A percentile compares a stretch with the other conserved stretches of the same genome.
Conservation (phyloP, 2,888 invertebrate genomes). For the Phymatocera aterrima region DNA sequence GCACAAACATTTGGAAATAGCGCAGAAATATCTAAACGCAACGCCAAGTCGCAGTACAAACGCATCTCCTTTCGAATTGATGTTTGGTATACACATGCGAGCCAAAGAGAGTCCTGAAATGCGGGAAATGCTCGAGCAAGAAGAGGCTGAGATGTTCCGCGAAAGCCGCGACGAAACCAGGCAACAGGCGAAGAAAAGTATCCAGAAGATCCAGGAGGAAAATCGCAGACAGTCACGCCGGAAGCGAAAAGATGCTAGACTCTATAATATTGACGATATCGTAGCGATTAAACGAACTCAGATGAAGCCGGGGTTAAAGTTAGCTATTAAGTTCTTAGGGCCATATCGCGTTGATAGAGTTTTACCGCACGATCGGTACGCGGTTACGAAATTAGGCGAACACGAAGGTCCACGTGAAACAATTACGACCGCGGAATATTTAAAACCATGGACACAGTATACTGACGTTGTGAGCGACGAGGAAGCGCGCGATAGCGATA, state of each 20-base stretch:
- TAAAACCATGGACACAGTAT: slow-evolving; percentile 54
- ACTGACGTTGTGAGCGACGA: neutral
- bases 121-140: slow-evolving; percentile 39
- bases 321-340: slow-evolving; percentile 50
- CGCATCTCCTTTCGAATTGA: slow-evolving; percentile 43
- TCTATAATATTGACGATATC: slow-evolving; percentile 49
- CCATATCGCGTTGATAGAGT: slow-evolving; percentile 53
- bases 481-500: no score
- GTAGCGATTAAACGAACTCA: slow-evolving; percentile 53
- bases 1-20: slow-evolving; percentile 39
- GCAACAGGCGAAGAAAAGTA: slow-evolving; percentile 42
- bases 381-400: slow-evolving; percentile 60
- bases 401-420: slow-evolving; percentile 60
- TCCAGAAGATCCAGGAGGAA: slow-evolving; percentile 45
- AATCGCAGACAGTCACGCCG: slow-evolving; percentile 50
- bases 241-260: slow-evolving; percentile 43
- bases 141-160: slow-evolving; percentile 44
- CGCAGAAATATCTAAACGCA: slow-evolving; percentile 47
- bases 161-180: slow-evolving; percentile 45
- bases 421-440: slow-evolving; percentile 59
- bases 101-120: slow-evolving; percentile 24
- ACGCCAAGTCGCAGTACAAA: slow-evolving; percentile 37
- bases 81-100: slow-evolving; percentile 42
- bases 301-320: slow-evolving; percentile 50
- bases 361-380: slow-evolving; percentile 64